Evolutionary conservation across 2,113 vertebrate genomes (phyloP), one percentile per base, ranked within the genome.

Genomic region (Erythrocercus mccallii): DNA sequence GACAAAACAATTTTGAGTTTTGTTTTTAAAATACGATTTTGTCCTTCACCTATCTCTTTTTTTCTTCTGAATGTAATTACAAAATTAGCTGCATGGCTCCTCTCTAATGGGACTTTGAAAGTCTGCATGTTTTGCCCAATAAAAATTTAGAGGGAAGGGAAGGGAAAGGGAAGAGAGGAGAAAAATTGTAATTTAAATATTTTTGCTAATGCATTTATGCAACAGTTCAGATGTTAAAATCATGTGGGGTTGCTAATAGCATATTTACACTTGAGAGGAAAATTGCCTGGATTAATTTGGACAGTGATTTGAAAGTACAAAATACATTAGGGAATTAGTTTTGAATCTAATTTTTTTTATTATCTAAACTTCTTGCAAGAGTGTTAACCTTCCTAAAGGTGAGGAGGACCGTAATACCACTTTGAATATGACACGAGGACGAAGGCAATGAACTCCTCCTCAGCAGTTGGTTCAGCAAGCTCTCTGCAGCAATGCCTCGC

Each of bases 11-110:
- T 33, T 64, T 51, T 62, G 0, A 38, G 6, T 38, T 71, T 58
- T 62, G 12, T 33, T 74, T 90, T 68, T 56, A 35, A 81, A 90
- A 58, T 42, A 35, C 31, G 45, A 5, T 7, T 68, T 77, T 87
- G 2, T 9, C 13, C 11, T 2, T 64, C 8, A 5, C 3, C 1
- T 1, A 11, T 4, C 0, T 21, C 24, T 80, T 21, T 28, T 80
- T 38, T 16, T 6, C 15, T 61, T 91, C 62, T 81, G 6, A 15
- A 16, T 37, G 4, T 53, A 73, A 74, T 71, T 81, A 58, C 42
- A 76, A 21, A 3, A 24, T 85, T 38, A 51, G 10, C 21, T 58
- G 19, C 16, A 42, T 88, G 27, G 3, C 2, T 79, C 4, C 19
- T 60, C 27, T 56, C 79, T 51, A 60, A 37, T 28, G 10, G 18